These are phyloP conservation scores for Theropithecus gelada DNA, from an alignment of 2,113 vertebrate species.

Conservation along the genomic window DNA sequence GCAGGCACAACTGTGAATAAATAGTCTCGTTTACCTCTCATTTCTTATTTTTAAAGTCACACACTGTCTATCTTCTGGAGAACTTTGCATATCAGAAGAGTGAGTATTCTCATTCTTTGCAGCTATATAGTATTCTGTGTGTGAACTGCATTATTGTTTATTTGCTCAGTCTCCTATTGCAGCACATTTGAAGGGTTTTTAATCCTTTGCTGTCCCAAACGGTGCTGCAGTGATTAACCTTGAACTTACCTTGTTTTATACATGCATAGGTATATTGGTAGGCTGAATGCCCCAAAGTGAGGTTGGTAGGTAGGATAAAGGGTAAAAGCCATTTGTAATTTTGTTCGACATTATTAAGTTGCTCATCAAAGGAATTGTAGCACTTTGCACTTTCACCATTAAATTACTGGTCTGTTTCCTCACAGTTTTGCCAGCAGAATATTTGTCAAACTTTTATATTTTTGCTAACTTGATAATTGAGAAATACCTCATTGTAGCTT, in stretches of 20 bases:
- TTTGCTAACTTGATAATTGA: slow-evolving; percentile 54
- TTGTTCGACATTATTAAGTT: slow-evolving; percentile 46
- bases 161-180: background rate
- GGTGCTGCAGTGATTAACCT: background rate
- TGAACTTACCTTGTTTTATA: slow-evolving; percentile 37
- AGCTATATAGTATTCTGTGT: background rate
- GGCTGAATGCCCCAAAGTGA: slow-evolving; percentile 10
- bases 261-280: background rate
- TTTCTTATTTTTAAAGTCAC: slow-evolving; percentile 59
- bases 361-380: background rate
- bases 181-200: background rate
- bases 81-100: background rate
- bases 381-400: slow-evolving; percentile 7
- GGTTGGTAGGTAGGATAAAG: slow-evolving; percentile 33
- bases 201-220: background rate
- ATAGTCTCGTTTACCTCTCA: background rate
- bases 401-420: slow-evolving; percentile 32
- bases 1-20: background rate
- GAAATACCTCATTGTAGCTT: background rate
- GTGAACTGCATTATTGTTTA: background rate
- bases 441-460: slow-evolving; percentile 33
- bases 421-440: background rate
- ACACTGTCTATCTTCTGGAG: background rate
- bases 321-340: slow-evolving; percentile 38
- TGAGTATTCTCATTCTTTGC: background rate